These are phyloP conservation scores for Tamandua tetradactyla DNA, from an alignment of 2,797 vertebrate genomes.

Conservation along the genomic window DNA sequence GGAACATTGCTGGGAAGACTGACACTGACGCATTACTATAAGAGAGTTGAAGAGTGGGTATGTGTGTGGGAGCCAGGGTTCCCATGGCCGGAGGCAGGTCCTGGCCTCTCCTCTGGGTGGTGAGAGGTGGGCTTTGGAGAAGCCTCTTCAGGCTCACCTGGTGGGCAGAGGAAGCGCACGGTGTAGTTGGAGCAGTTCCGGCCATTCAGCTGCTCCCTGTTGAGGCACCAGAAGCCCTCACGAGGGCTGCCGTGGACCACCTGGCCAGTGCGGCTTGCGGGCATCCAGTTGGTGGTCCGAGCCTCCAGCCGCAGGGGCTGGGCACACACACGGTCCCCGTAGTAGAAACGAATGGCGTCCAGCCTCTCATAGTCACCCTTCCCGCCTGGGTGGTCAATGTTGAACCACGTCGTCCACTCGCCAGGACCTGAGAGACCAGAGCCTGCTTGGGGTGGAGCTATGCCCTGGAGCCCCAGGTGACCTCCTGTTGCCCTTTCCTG, in stretches of 20 bases:
- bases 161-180: constrained; percentile 91
- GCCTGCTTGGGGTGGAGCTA: not conserved
- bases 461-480: not conserved
- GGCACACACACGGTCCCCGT: constrained; percentile 88
- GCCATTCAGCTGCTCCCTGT: constrained; percentile 89
- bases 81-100: not conserved
- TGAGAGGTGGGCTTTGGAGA: not conserved
- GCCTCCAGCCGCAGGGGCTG: constrained; percentile 89
- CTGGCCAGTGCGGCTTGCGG: constrained; percentile 89
- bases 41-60: not conserved
- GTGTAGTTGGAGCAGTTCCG: constrained; percentile 94
- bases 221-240: constrained; percentile 94
- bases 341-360: constrained; percentile 93
- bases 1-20: not conserved
- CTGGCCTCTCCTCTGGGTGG: not conserved
- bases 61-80: not conserved
- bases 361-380: constrained; percentile 93
- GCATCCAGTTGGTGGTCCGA: constrained; percentile 91
- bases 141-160: constrained; percentile 80
- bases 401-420: constrained; percentile 95
- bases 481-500: not conserved
- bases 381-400: constrained; percentile 93
- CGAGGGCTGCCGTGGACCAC: constrained; percentile 88
- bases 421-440: constrained; percentile 84
- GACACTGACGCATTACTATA: not conserved